Base-by-base conservation (phyloP, 2,113 vertebrate species). In the Anolis carolinensis region DNA sequence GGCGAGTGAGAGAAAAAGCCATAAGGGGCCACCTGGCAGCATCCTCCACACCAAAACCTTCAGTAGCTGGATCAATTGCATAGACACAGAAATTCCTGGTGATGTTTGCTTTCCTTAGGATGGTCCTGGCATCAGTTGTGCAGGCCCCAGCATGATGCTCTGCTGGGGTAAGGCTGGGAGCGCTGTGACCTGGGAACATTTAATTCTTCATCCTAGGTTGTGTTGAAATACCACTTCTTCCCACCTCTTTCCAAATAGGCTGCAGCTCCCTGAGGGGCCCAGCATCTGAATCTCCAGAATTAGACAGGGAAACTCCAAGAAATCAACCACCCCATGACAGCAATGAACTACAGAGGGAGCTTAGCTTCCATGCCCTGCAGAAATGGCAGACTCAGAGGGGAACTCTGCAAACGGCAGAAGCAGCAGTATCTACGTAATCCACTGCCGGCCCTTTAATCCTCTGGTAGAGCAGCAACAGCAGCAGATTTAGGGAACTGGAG, bases 1-100 rank as follows among this genome's bases (percentile, higher is more conserved):
- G 73, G 91, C 87, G 32, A 95, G 94, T 1, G 87, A 88, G 87
- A 96, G 92, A 89, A 97, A 95, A 92, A 97, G 96, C 96, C 96
- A 96, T 63, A 90, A 86, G 71, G 93, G 72, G 86, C 95, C 91
- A 86, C 95, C 63, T 92, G 87, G 83, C 50, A 18, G 36, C 87
- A 93, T 93, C 86, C 93, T 95, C 85, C 88, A 2, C 23, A 44
- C 21, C 4, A 86, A 91, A 48, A 82, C 81, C 84, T 89, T 93
- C 89, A 90, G 89, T 92, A 85, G 0, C 25, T 85, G 44, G 11
- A 63, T 9, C 4, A 4, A 27, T 72, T 1, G 55, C 48, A 0
- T 27, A 82, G 83, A 0, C 27, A 48, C 0, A 36, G 81, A 48
- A 82, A 68, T 16, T 89, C 63, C 76, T 67, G 8, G 20, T 72